Evolutionary conservation across 2,888 invertebrate genomes (phyloP), one percentile per base, ranked within the genome.

Genomic region (Ditula angustiorana): DNA sequence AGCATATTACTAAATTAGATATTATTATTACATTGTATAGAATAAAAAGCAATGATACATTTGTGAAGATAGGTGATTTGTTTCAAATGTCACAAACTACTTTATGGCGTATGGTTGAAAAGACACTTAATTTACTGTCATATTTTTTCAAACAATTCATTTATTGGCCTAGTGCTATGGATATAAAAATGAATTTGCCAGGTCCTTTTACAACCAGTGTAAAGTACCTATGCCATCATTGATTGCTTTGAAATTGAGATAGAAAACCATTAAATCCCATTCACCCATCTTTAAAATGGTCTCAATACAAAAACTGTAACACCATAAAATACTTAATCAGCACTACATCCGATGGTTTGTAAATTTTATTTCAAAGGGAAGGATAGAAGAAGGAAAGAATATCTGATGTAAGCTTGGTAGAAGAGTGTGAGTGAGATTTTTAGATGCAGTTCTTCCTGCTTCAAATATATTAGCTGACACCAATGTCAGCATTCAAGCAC

Each of bases 141-240:
- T 23, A 7, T 13, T 53, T 53, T 53, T 23, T 53, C 5, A 35
- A 53, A 37, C 53, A 53, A 35, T 24, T 55, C n/a, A 37, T 55
- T 7, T n/a, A 37, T 8, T 55, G 41, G 37, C 55, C 37, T 24
- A 13, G 37, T 55, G 37, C 55, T n/a, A 37, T 37, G 1, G 24
- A 53, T 13, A 53, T 53, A 53, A 53, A 53, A 16, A 23, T n/a
- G 4, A 53, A 53, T 53, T 53, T 53, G 33, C 53, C 53, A 13
- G n/a, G 23, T 13, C 2, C 37, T 3, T 53, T 53, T 37, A 23
- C 35, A 37, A 37, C 37, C n/a, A 53, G 37, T 37, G 23, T 37
- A n/a, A n/a, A n/a, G n/a, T n/a, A n/a, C n/a, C n/a, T n/a, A n/a
- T n/a, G 30, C 30, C n/a, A 30, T 8, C 30, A 50, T 28, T 26